Conservation (phyloP, 2,797 vertebrate species). For the Betta splendens region DNA sequence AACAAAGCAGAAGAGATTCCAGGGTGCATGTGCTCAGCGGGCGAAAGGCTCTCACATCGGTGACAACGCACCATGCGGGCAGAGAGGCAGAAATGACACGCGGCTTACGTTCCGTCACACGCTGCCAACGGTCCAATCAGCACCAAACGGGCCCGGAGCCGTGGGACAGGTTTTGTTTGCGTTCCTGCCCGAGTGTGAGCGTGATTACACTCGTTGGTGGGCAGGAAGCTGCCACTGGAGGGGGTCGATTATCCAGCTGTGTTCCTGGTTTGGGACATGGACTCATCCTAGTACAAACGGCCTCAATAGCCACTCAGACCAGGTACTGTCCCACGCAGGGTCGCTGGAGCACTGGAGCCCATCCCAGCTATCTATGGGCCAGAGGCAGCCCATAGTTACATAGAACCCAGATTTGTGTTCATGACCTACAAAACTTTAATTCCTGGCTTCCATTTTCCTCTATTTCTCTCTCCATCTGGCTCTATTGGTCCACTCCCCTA, state of each 20-base stretch:
- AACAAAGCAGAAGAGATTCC: slow-evolving; percentile 68
- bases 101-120: slow-evolving; percentile 28
- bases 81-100: slow-evolving; percentile 44
- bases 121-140: slow-evolving; percentile 34
- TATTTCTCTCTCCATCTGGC: neutral
- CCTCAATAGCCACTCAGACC: no score
- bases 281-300: slow-evolving; percentile 62
- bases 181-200: slow-evolving; percentile 35
- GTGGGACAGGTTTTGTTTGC: slow-evolving; percentile 41
- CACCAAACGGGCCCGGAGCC: slow-evolving; percentile 20
- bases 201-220: slow-evolving; percentile 47
- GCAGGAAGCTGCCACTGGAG: slow-evolving; percentile 48
- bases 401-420: no score
- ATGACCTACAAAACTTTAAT: slow-evolving; percentile 15
- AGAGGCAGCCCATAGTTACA: no score
- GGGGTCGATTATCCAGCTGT: slow-evolving; percentile 72
- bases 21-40: slow-evolving; percentile 48
- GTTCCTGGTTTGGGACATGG: slow-evolving; percentile 65
- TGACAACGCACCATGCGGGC: slow-evolving; percentile 27
- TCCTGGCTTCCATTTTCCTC: slow-evolving; percentile 2
- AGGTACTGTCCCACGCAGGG: no score
- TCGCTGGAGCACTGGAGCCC: no score
- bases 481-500: slow-evolving; percentile 11
- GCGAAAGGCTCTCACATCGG: slow-evolving; percentile 44
- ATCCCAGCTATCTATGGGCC: no score